These are phyloP conservation scores for Ophraella communa DNA, from an alignment of 2,888 invertebrate genomes.

Conservation along the genomic window DNA sequence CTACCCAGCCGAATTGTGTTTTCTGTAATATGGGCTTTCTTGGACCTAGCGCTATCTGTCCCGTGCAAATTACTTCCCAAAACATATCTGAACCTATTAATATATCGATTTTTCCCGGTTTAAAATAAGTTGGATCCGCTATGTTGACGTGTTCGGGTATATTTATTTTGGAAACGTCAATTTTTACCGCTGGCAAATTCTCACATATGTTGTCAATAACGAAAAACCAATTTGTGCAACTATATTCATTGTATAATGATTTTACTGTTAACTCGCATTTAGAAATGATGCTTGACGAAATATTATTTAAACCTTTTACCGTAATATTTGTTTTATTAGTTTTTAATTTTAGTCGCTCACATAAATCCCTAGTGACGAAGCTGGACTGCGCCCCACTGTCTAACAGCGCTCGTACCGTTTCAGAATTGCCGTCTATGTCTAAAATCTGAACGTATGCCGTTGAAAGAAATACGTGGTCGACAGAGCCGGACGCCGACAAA, in stretches of 20 bases:
- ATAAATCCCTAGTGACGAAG: background rate
- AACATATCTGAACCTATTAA: background rate
- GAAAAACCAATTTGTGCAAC: background rate
- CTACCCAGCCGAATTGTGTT: no score
- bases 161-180: background rate
- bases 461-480: background rate
- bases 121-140: background rate
- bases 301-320: background rate
- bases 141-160: background rate
- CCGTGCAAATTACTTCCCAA: no score
- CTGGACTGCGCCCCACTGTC: conserved; percentile 9
- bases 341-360: background rate
- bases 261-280: conserved; percentile 3
- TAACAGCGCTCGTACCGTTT: background rate
- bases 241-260: background rate
- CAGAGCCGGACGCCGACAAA: background rate
- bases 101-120: background rate
- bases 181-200: background rate
- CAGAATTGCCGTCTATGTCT: background rate
- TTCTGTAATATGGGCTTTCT: no score
- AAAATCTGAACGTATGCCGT: background rate
- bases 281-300: background rate
- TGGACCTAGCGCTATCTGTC: no score
- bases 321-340: background rate
- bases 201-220: background rate